These are phyloP conservation scores for Cygnus atratus DNA, from an alignment of 2,113 vertebrate species.

Conservation along the genomic window DNA sequence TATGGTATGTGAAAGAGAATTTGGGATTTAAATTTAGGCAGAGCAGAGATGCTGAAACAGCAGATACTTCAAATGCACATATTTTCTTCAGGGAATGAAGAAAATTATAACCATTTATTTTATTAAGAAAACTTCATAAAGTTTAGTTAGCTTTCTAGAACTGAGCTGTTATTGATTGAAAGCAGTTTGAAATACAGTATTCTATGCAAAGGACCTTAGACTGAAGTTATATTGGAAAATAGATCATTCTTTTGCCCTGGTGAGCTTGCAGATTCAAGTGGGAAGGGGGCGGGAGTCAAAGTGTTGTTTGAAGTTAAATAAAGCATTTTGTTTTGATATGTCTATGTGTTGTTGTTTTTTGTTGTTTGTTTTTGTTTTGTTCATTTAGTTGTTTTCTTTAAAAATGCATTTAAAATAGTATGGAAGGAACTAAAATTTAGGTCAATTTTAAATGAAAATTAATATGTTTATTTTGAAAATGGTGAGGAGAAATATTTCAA, in stretches of 20 bases:
- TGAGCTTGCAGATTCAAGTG: background rate
- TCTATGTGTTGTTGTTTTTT: rapidly evolving
- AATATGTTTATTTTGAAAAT: background rate
- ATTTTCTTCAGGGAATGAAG: background rate
- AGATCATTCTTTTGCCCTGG: background rate
- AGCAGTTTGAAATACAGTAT: background rate
- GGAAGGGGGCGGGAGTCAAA: background rate
- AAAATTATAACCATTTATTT: background rate
- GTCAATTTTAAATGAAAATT: background rate
- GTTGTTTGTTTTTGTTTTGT: background rate
- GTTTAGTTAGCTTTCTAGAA: background rate
- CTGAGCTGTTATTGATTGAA: background rate
- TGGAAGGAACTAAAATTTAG: background rate
- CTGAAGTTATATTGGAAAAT: background rate
- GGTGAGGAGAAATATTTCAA: background rate
- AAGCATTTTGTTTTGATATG: background rate
- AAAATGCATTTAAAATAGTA: background rate
- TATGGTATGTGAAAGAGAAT: background rate
- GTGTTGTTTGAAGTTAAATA: background rate
- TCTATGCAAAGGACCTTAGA: background rate
- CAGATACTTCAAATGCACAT: background rate
- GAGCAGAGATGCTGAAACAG: background rate
- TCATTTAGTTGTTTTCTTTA: background rate
- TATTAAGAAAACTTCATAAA: background rate
- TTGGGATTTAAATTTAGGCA: background rate